A percentile compares a stretch with the other conserved stretches of the same genome.
phyloP scores from a whole-genome alignment of 92 coral and sea anemone genomes.

The Heteractis magnifica region DNA sequence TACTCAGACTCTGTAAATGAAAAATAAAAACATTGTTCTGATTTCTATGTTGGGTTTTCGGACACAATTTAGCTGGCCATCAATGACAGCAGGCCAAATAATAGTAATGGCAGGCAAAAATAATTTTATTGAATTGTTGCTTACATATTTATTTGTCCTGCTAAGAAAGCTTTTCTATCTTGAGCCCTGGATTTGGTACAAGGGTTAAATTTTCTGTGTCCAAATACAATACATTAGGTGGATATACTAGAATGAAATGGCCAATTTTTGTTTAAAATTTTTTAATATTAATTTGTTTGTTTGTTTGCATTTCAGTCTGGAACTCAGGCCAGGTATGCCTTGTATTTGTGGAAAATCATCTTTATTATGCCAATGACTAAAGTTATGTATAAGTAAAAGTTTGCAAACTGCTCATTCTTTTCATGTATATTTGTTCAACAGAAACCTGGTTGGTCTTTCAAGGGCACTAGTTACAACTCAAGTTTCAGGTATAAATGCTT shows the following conservation, averaged over 20 bases:
- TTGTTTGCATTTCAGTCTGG: constrained; percentile 31
- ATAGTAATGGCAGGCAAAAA: too few species aligned
- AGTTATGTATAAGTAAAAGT: not conserved
- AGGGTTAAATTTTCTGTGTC: too few species aligned
- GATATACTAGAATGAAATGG: not conserved
- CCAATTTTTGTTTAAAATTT: not conserved
- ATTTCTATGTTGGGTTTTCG: too few species aligned
- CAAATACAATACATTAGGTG: too few species aligned
- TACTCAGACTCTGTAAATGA: too few species aligned
- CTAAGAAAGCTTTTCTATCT: too few species aligned
- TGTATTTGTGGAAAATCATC: not conserved
- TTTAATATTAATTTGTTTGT: not conserved
- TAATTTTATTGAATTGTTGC: too few species aligned
- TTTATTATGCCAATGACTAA: not conserved
- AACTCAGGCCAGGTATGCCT: constrained; percentile 34
- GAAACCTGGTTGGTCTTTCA: constrained; percentile 67
- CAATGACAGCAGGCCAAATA: too few species aligned
- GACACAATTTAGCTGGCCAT: too few species aligned
- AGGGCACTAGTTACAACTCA: constrained; percentile 73
- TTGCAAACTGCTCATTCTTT: not conserved
- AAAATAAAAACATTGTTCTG: too few species aligned
- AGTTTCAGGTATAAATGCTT: constrained; percentile 47
- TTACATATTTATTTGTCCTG: too few species aligned
- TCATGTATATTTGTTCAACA: constrained; percentile 17
- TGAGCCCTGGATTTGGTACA: too few species aligned